Conservation (phyloP, 30 jellyfish, hydroid and myxozoan species). For the Aurelia sp. region DNA sequence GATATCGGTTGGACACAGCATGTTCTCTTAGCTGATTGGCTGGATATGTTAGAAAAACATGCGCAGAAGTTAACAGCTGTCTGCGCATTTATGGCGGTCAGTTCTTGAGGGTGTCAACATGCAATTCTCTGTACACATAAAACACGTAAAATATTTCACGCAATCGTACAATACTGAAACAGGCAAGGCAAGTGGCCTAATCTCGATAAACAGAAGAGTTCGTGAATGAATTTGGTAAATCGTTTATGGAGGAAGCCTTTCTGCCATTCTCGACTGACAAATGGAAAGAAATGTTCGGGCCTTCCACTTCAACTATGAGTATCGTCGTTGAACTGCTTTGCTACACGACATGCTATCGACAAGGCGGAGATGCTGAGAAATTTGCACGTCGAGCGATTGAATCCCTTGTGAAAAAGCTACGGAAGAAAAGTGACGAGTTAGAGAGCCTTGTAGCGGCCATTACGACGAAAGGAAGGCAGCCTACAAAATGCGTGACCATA, state of each 20-base stretch:
- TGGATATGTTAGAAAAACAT: conserved; percentile 82
- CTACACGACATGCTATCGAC: conserved; percentile 97
- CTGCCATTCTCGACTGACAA: conserved; percentile 51
- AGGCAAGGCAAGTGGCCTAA: conserved; percentile 28
- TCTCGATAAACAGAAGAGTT: conserved; percentile 6
- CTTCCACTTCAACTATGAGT: conserved; percentile 96
- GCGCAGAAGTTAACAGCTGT: conserved; percentile 99
- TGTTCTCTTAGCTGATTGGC: conserved; percentile 82
- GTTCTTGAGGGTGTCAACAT: conserved; percentile 94
- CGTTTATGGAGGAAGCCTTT: conserved; percentile 71
- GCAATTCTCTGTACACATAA: conserved; percentile 48
- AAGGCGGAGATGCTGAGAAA: conserved; percentile 99
- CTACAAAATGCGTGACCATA: conserved; percentile 98
- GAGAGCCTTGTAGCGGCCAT: conserved; percentile 94
- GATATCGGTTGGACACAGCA: conserved; percentile 80
- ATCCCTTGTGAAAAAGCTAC: conserved; percentile 90
- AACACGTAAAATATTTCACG: conserved; percentile 19
- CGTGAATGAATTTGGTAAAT: conserved; percentile 41
- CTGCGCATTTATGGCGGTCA: conserved; percentile 95
- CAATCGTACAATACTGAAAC: conserved; percentile 26
- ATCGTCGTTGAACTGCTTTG: conserved; percentile 97
- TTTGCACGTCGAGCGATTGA: conserved; percentile 99
- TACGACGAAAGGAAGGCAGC: conserved; percentile 98
- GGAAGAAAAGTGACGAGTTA: conserved; percentile 95
- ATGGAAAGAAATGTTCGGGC: conserved; percentile 91